Evolutionary conservation across 2,888 invertebrate species (phyloP).

Genomic region (Horisme vitalbata): DNA sequence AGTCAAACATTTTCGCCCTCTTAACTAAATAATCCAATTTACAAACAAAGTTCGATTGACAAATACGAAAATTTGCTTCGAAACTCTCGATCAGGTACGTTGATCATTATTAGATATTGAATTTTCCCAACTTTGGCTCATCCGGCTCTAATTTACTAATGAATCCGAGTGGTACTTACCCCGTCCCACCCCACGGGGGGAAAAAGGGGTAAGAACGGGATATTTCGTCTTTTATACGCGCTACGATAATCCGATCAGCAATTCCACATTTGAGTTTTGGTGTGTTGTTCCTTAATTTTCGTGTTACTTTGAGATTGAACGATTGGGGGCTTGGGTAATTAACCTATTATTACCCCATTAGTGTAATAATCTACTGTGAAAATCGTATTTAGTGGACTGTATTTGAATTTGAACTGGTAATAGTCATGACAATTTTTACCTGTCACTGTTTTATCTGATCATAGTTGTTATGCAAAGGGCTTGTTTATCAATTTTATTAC

Average conservation of each 20-base stretch:
- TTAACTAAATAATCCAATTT: conserved; percentile 80
- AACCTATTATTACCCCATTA: conserved; percentile 25
- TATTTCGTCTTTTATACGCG: conserved; percentile 81
- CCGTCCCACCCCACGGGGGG: conserved; percentile 44
- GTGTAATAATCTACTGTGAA: conserved; percentile 14
- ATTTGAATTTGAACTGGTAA: conserved; percentile 2
- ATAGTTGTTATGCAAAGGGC: too few relatives aligned
- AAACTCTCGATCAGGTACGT: conserved; percentile 42
- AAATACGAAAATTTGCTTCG: conserved; percentile 60
- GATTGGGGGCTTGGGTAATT: conserved; percentile 16
- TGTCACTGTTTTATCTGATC: neutral
- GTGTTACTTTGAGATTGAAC: conserved; percentile 22
- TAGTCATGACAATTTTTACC: neutral
- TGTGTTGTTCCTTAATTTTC: conserved; percentile 56
- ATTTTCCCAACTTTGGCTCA: conserved; percentile 83
- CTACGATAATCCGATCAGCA: conserved; percentile 81
- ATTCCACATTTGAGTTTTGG: conserved; percentile 78
- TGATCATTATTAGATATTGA: conserved; percentile 83
- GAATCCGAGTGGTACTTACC: conserved; percentile 80
- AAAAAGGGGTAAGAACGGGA: conserved; percentile 75
- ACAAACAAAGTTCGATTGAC: conserved; percentile 74
- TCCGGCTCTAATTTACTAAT: conserved; percentile 84
- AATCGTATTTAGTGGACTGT: conserved; percentile 8
- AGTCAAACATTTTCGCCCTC: conserved; percentile 62
- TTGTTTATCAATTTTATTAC: too few relatives aligned